phyloP scores from a whole-genome alignment of 2,113 vertebrate genomes.

The Merops nubicus region DNA sequence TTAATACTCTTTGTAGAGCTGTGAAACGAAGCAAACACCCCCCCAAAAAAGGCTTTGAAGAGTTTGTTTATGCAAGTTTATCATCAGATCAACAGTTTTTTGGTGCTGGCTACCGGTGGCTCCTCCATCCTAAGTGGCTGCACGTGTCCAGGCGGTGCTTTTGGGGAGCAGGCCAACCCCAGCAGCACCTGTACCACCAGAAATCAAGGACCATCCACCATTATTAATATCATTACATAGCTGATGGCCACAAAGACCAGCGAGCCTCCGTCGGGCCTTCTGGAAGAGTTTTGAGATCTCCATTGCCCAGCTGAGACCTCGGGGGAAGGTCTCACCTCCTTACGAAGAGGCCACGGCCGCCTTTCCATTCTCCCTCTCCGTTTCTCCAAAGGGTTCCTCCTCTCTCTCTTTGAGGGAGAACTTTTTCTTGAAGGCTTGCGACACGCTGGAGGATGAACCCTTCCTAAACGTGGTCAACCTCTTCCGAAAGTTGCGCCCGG shows the following conservation, averaged over 20 bases:
- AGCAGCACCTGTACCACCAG: neutral
- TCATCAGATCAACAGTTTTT: neutral
- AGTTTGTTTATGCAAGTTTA: neutral
- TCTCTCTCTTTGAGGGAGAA: constrained; percentile 65
- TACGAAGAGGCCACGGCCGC: neutral
- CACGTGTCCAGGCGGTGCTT: neutral
- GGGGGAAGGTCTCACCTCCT: neutral
- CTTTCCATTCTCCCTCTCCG: neutral
- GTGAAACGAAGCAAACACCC: neutral
- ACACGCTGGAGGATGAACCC: constrained; percentile 75
- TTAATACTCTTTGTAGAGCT: neutral
- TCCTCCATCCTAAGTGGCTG: neutral
- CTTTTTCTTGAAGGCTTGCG: constrained; percentile 62
- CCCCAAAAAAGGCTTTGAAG: neutral
- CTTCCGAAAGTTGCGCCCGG: constrained; percentile 88
- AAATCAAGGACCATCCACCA: fast-evolving
- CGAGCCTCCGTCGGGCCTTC: neutral
- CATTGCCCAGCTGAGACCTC: neutral
- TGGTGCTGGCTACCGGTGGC: neutral
- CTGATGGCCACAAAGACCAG: neutral
- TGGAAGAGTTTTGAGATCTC: neutral
- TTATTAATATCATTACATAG: neutral
- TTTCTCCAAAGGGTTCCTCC: constrained; percentile 55
- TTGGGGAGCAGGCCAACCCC: neutral
- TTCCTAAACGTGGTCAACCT: constrained; percentile 85